A percentile compares a stretch with the other conserved stretches of the same genome.
These are phyloP conservation scores for Notoglanidium macrostoma DNA, from an alignment of 2,797 vertebrate genomes.

Conservation along the genomic window DNA sequence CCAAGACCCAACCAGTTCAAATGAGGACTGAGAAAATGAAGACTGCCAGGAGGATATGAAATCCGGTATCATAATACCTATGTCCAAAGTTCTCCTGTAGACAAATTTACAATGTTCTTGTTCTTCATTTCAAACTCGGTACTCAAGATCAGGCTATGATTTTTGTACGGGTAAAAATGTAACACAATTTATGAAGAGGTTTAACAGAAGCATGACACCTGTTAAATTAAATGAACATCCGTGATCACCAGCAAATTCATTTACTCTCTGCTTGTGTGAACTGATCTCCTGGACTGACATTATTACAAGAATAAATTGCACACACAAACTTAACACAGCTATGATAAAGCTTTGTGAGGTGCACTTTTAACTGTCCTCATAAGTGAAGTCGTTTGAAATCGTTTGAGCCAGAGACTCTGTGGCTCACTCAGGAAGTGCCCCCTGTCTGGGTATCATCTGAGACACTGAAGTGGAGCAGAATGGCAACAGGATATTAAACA, in stretches of 20 bases:
- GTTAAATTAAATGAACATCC: background rate
- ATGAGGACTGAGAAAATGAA: constrained; percentile 36
- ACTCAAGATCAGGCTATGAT: background rate
- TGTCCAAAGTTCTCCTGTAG: constrained; percentile 23
- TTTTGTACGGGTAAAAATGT: background rate
- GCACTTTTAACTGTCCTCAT: constrained; percentile 19
- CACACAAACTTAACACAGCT: constrained; percentile 13
- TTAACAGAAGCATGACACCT: background rate
- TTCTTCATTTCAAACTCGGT: background rate
- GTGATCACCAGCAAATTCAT: background rate
- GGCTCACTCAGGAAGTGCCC: constrained; percentile 37
- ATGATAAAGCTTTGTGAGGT: constrained; percentile 1
- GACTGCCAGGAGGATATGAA: constrained; percentile 30
- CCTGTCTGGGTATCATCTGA: constrained; percentile 45
- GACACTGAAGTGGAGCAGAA: constrained; percentile 32
- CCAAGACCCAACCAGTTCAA: constrained; percentile 33
- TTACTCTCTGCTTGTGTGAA: background rate
- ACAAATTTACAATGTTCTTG: constrained; percentile 17
- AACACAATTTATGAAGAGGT: background rate
- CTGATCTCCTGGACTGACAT: background rate
- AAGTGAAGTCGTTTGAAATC: constrained; percentile 29
- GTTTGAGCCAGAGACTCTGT: constrained; percentile 18
- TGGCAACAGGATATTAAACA: constrained; percentile 54
- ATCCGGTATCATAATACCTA: constrained; percentile 17
- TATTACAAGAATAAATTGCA: background rate